phyloP scores from a whole-genome alignment of 2,113 vertebrate genomes.

The Lamprotornis superbus region DNA sequence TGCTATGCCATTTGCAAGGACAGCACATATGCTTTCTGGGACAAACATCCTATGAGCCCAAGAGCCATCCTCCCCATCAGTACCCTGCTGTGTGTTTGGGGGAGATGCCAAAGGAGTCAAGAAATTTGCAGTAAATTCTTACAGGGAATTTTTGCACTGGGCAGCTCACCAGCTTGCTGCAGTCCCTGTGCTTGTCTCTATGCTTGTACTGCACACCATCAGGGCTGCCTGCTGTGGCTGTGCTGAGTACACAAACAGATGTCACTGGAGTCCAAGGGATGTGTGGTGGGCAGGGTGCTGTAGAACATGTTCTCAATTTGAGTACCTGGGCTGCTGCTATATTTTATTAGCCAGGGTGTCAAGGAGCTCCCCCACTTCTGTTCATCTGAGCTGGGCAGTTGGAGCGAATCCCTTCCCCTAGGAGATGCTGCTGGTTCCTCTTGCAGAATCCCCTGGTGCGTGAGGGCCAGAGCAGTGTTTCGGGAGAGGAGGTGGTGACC shows the following conservation, averaged over 20 bases:
- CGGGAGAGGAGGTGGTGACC: background rate
- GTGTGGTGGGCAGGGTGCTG: background rate
- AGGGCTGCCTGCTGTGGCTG: background rate
- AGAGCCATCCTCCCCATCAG: background rate
- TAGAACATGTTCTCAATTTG: background rate
- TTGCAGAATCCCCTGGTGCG: accelerated
- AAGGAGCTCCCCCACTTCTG: background rate
- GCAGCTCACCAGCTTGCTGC: background rate
- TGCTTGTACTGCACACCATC: accelerated
- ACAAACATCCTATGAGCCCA: background rate
- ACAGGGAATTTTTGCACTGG: background rate
- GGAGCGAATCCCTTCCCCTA: background rate
- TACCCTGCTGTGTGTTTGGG: background rate
- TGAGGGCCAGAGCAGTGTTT: background rate
- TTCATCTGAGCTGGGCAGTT: background rate
- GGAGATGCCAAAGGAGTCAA: background rate
- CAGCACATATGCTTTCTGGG: background rate
- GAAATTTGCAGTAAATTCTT: background rate
- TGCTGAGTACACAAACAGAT: background rate
- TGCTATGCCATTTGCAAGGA: background rate
- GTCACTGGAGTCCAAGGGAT: background rate
- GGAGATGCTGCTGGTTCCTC: background rate
- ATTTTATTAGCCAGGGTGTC: accelerated
- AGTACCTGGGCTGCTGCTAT: background rate
- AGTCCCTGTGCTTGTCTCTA: background rate